These are phyloP conservation scores for Brachyhypopomus gauderio DNA, from an alignment of 2,113 vertebrate species.

Conservation along the genomic window DNA sequence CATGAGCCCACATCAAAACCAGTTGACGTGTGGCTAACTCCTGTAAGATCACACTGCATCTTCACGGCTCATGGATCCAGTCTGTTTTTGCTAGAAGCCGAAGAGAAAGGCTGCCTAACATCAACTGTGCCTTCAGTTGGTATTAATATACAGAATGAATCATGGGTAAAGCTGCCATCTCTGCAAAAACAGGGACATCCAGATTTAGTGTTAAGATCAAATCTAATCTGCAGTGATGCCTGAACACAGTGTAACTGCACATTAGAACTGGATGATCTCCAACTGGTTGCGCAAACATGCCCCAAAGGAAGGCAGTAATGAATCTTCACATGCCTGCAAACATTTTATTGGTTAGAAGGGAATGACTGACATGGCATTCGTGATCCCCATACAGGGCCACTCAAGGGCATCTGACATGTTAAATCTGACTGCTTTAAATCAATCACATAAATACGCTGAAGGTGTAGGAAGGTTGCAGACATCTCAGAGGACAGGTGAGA, in stretches of 20 bases:
- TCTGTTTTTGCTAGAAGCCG: background rate
- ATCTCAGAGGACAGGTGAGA: slow-evolving; percentile 8
- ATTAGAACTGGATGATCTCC: too few species aligned
- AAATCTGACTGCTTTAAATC: background rate
- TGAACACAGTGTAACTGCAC: too few species aligned
- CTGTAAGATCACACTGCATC: background rate
- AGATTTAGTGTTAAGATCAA: too few species aligned
- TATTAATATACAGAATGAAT: background rate
- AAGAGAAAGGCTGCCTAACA: background rate
- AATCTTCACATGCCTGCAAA: background rate
- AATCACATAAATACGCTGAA: slow-evolving; percentile 16
- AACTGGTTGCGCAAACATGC: too few species aligned
- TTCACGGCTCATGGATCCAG: slow-evolving; percentile 38
- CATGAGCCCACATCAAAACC: background rate
- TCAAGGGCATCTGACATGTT: background rate
- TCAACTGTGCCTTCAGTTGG: background rate
- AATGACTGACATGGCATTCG: background rate
- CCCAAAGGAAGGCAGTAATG: too few species aligned
- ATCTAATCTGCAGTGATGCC: too few species aligned
- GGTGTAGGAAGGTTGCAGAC: slow-evolving; percentile 28
- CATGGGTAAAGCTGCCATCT: background rate
- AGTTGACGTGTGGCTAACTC: too few species aligned
- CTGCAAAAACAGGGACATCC: background rate
- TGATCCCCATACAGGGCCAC: background rate
- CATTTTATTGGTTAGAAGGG: background rate